Evolutionary conservation across 2,888 invertebrate genomes (phyloP).

Genomic region (Andrena haemorrhoa): DNA sequence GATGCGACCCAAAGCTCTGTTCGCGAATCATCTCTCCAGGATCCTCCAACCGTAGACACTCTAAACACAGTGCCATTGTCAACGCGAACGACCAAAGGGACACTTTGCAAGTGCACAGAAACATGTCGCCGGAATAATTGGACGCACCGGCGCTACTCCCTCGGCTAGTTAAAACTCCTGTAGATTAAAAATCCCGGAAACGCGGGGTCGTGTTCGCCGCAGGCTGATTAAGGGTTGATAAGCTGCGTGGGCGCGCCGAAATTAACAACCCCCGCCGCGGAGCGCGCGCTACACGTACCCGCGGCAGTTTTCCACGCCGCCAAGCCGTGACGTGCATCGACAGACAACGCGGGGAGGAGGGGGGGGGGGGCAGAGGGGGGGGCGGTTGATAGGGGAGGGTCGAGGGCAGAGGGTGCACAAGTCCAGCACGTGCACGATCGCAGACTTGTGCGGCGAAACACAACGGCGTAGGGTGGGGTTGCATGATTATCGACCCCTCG

Average conservation of each 20-base stretch:
- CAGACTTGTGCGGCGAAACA: slow-evolving; percentile 52
- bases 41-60: no score
- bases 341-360: neutral
- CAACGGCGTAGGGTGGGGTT: slow-evolving; percentile 53
- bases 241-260: slow-evolving; percentile 4
- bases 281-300: neutral
- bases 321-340: slow-evolving; percentile 22
- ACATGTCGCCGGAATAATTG: no score
- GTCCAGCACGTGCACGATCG: slow-evolving; percentile 55
- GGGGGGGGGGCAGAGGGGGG: neutral
- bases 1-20: neutral
- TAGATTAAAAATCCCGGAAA: neutral
- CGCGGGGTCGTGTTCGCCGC: neutral
- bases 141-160: neutral
- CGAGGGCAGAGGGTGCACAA: slow-evolving; percentile 32
- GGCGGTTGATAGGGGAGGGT: slow-evolving; percentile 8
- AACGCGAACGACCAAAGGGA: no score
- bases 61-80: no score
- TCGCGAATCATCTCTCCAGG: no score
- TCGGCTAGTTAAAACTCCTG: slow-evolving; percentile 10
- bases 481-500: slow-evolving; percentile 72
- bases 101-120: no score
- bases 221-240: slow-evolving; percentile 28
- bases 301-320: slow-evolving; percentile 18
- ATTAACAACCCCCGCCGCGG: slow-evolving; percentile 30